Evolutionary conservation across 2,888 invertebrate species (phyloP), one percentile per base, ranked within the genome.

Genomic region (Acrobasis repandana): DNA sequence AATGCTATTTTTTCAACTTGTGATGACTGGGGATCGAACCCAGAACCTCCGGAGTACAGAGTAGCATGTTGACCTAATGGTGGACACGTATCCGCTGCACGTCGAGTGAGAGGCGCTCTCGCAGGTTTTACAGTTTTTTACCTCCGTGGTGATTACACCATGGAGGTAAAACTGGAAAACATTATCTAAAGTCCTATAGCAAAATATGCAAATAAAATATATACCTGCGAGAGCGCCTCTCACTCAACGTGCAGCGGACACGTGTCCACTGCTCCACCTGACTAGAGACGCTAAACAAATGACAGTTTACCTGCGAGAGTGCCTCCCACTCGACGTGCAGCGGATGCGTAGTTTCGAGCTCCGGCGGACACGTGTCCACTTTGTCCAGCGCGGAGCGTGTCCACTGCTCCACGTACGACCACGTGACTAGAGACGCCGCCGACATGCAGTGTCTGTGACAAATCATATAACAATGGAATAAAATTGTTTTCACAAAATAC

Each of bases 301-400:
- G 28, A 2, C 28, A 28, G 28, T 16, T 11, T 65, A 90, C 92
- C 83, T 86, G 88, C 1, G 95, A 94, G 10, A 97, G 83, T 0
- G 97, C 97, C 74, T 97, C 97, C 97, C 97, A 97, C 83, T 97
- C 97, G 52, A 97, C 92, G 77, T 96, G 96, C 28, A 95, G 92
- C 0, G 95, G 94, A 86, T 96, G 88, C 93, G 87, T 79, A 9
- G 70, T 69, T 66, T 90, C 88, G 9, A 91, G 70, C 49, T 82
- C 78, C 61, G 90, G 83, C 15, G 89, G 86, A 57, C 86, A 84
- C 0, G 86, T 67, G 69, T 92, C 93, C 36, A 95, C 94, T 70
- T 95, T 94, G 69, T 95, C 94, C 18, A 98, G 93, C 60, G 96
- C 95, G 33, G 94, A 92, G 56, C 94, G 94, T 43, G 98, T 88